Percentiles rank a stretch among this genome's conserved stretches.
Conservation (phyloP, 2,797 vertebrate species). For the Coreius guichenoti region DNA sequence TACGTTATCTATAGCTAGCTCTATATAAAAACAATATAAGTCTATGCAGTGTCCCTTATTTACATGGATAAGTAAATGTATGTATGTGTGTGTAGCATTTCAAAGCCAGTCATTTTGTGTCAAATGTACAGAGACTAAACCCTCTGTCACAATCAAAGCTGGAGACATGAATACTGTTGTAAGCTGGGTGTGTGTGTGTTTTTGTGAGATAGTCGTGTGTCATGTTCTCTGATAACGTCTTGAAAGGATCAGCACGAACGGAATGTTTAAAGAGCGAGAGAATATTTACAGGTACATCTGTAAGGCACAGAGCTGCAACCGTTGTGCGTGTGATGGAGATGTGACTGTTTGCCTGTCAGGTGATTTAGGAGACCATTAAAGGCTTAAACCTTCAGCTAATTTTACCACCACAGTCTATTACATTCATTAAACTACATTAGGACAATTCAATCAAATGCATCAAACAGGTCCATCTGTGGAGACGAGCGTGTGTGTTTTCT, state of each 20-base stretch:
- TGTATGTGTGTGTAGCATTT: slow-evolving; percentile 16
- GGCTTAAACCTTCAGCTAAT: slow-evolving; percentile 33
- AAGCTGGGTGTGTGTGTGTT: slow-evolving; percentile 40
- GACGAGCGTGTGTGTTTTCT: not conserved
- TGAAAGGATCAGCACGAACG: slow-evolving; percentile 36
- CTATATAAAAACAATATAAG: not conserved
- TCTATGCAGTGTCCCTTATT: not conserved
- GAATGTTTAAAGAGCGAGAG: slow-evolving; percentile 30
- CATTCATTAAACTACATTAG: slow-evolving; percentile 31
- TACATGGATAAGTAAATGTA: not conserved
- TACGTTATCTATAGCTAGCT: not conserved
- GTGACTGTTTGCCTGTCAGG: slow-evolving; percentile 22
- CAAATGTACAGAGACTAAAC: slow-evolving; percentile 36
- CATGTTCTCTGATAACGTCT: slow-evolving; percentile 48
- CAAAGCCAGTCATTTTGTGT: slow-evolving; percentile 26
- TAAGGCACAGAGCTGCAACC: not conserved
- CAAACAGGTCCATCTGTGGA: slow-evolving; percentile 2
- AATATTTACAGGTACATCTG: slow-evolving; percentile 39
- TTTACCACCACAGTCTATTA: slow-evolving; percentile 40
- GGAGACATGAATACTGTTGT: slow-evolving; percentile 28
- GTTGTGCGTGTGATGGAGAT: not conserved
- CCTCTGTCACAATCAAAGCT: slow-evolving; percentile 48
- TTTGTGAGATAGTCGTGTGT: slow-evolving; percentile 27
- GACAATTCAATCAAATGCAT: slow-evolving; percentile 36
- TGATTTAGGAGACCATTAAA: slow-evolving; percentile 46